These are phyloP conservation scores for Tenthredo livida DNA, from an alignment of 2,888 invertebrate species.

Conservation along the genomic window DNA sequence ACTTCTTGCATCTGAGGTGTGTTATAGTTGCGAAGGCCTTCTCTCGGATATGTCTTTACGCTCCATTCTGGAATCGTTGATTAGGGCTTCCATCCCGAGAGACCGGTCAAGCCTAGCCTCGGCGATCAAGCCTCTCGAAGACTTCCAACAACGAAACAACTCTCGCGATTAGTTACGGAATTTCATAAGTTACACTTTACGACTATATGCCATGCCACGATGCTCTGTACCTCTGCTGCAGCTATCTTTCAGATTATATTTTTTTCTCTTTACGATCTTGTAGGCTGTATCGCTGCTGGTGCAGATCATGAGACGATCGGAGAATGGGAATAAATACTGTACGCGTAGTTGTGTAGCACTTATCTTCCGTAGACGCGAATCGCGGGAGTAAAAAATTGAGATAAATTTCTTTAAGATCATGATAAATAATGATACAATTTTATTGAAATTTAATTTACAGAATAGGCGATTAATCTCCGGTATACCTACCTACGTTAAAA, in stretches of 20 bases:
- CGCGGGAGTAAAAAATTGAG: too few relatives aligned
- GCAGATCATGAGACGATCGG: too few relatives aligned
- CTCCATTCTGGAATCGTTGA: constrained; percentile 59
- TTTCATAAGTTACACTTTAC: constrained; percentile 54
- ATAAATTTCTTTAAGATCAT: too few relatives aligned
- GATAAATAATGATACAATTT: too few relatives aligned
- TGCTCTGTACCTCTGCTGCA: too few relatives aligned
- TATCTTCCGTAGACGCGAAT: too few relatives aligned
- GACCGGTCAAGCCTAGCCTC: constrained; percentile 3
- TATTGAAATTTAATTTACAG: too few relatives aligned
- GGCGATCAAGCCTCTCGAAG: background rate
- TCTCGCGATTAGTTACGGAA: constrained; percentile 46
- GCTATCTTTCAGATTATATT: too few relatives aligned
- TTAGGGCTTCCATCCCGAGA: constrained; percentile 56
- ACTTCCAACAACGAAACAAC: constrained; percentile 28
- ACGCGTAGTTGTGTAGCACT: too few relatives aligned
- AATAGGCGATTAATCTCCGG: background rate
- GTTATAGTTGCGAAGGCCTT: background rate
- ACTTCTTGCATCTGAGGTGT: background rate
- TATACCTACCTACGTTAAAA: background rate
- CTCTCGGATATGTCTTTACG: constrained; percentile 10
- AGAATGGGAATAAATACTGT: too few relatives aligned
- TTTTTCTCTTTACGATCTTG: too few relatives aligned
- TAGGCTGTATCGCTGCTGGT: too few relatives aligned
- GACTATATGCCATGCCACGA: constrained; percentile 18